Conservation (phyloP, 2,888 invertebrate species). For the Teleogryllus oceanicus region DNA sequence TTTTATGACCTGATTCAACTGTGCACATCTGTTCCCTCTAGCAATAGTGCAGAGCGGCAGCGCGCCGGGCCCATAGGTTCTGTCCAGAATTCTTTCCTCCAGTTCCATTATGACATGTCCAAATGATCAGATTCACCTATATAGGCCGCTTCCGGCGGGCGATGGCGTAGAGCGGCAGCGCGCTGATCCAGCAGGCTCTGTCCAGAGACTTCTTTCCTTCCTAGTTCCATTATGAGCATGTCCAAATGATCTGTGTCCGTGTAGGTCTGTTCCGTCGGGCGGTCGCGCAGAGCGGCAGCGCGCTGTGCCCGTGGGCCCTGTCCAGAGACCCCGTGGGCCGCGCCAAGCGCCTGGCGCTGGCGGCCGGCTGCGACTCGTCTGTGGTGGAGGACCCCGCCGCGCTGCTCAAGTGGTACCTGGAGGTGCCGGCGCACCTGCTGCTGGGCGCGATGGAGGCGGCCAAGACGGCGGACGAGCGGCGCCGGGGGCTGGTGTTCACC, state of each 20-base stretch:
- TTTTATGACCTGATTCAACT: too few species aligned
- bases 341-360: conserved; percentile 1
- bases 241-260: neutral
- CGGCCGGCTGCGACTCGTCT: neutral
- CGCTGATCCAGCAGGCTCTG: too few species aligned
- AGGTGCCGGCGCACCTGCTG: neutral
- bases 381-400: neutral
- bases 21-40: too few species aligned
- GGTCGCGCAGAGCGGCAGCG: neutral
- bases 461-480: neutral
- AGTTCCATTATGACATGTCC: too few species aligned
- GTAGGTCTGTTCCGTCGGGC: neutral
- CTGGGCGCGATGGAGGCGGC: neutral
- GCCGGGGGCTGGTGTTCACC: neutral
- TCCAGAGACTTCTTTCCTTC: too few species aligned
- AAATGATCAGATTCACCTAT: too few species aligned
- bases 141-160: too few species aligned
- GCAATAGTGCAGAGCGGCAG: too few species aligned
- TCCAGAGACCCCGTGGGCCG: neutral
- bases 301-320: neutral
- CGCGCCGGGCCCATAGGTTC: too few species aligned
- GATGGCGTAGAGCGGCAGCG: too few species aligned
- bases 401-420: neutral
- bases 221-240: too few species aligned
- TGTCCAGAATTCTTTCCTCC: too few species aligned